Evolutionary conservation across 2,113 vertebrate species (phyloP).

Genomic region (Salvelinus alpinus): DNA sequence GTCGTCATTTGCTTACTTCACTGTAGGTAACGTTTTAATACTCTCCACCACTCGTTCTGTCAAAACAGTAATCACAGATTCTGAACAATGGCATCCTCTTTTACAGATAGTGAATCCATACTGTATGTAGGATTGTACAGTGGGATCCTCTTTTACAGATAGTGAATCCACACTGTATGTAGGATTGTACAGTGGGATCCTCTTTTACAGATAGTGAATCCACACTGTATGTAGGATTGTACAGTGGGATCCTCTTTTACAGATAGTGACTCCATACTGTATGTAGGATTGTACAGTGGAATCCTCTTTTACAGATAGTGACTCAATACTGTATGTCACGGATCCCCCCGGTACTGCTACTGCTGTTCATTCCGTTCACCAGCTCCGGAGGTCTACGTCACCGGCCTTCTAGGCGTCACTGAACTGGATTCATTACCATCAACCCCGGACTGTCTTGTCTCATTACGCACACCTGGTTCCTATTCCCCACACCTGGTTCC

Average conservation of each 20-base stretch:
- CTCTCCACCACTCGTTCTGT: background rate
- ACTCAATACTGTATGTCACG: no score
- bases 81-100: slow-evolving; percentile 6
- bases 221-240: background rate
- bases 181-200: slow-evolving; percentile 13
- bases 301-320: no score
- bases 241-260: background rate
- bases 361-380: no score
- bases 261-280: no score
- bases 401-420: no score
- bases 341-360: no score
- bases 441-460: no score
- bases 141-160: slow-evolving; percentile 31
- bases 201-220: slow-evolving; percentile 24
- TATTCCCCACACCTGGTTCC: no score
- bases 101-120: background rate
- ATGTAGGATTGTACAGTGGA: no score
- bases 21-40: slow-evolving; percentile 22
- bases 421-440: no score
- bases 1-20: slow-evolving; percentile 9
- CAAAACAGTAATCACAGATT: slow-evolving; percentile 12
- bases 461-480: no score
- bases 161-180: slow-evolving; percentile 26
- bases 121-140: background rate
- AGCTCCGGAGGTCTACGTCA: no score